Percentiles rank a stretch among this genome's conserved stretches.
phyloP scores from a whole-genome alignment of 1,140 invertebrate species.

The Drosophila subobscura region DNA sequence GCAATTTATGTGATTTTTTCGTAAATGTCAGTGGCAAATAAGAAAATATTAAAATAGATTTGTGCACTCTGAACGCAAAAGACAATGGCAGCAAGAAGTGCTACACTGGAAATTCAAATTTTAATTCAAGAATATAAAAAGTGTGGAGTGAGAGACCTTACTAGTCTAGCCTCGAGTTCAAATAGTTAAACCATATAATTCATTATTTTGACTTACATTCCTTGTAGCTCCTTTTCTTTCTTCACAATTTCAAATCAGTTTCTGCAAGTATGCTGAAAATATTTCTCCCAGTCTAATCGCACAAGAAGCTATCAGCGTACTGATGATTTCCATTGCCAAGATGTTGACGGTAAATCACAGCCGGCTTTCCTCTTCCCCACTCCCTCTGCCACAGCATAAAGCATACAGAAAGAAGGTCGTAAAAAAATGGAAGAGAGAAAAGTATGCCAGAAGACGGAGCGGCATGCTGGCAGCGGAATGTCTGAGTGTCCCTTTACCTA shows the following conservation, averaged over 20 bases:
- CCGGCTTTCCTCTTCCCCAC: conserved; percentile 21
- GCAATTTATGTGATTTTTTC: conserved; percentile 79
- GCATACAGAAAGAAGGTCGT: conserved; percentile 41
- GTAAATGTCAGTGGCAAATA: conserved; percentile 81
- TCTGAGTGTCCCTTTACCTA: neutral
- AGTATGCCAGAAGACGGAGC: conserved; percentile 45
- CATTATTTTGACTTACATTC: too few species aligned
- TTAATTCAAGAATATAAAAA: too few species aligned
- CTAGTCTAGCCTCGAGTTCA: too few species aligned
- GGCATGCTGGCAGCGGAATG: conserved; percentile 41
- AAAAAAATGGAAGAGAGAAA: conserved; percentile 49
- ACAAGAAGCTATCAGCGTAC: conserved; percentile 14
- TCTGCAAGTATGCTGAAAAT: neutral
- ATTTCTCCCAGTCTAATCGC: conserved; percentile 28
- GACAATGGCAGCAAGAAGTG: conserved; percentile 53
- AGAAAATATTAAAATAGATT: conserved; percentile 83
- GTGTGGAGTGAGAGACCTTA: neutral
- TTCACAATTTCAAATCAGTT: neutral
- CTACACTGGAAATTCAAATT: conserved; percentile 49
- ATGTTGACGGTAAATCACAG: conserved; percentile 66
- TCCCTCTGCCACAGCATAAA: conserved; percentile 4
- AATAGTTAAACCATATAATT: too few species aligned
- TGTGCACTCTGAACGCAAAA: conserved; percentile 66
- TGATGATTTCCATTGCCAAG: conserved; percentile 62
- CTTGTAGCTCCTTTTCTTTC: too few species aligned